Evolutionary conservation across 2,888 invertebrate species (phyloP).

Genomic region (Timema podura): DNA sequence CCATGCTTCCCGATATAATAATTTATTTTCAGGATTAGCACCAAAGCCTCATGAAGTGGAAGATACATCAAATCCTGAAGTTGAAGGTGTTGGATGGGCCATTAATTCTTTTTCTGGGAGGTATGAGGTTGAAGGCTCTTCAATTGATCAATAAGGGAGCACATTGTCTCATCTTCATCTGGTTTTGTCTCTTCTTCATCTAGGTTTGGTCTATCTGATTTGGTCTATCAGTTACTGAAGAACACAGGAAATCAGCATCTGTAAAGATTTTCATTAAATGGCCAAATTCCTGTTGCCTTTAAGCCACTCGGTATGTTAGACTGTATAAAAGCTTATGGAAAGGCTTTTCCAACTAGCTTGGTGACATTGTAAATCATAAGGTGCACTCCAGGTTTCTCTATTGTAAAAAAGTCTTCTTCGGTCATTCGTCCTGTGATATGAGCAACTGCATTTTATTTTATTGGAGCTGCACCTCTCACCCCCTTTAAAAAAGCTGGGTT

Average conservation of each 20-base stretch:
- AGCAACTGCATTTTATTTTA: neutral
- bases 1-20: neutral
- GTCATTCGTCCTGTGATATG: conserved; percentile 11
- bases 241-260: conserved; percentile 3
- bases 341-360: conserved; percentile 2
- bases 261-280: conserved; percentile 1
- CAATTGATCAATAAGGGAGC: no score
- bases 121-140: neutral
- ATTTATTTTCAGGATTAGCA: neutral
- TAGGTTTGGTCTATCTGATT: no score
- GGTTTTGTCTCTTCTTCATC: no score
- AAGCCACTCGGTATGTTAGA: neutral
- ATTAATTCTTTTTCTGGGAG: neutral
- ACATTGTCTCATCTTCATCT: no score
- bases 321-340: neutral
- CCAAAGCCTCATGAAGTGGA: no score
- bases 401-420: conserved; percentile 30
- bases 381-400: conserved; percentile 41
- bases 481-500: neutral
- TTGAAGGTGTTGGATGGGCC: no score
- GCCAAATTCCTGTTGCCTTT: neutral
- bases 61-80: no score
- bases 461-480: no score
- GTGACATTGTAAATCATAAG: conserved; percentile 31
- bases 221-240: conserved; percentile 1